These are phyloP conservation scores for Monomorium pharaonis DNA, from an alignment of 1,140 invertebrate genomes.

Conservation along the genomic window DNA sequence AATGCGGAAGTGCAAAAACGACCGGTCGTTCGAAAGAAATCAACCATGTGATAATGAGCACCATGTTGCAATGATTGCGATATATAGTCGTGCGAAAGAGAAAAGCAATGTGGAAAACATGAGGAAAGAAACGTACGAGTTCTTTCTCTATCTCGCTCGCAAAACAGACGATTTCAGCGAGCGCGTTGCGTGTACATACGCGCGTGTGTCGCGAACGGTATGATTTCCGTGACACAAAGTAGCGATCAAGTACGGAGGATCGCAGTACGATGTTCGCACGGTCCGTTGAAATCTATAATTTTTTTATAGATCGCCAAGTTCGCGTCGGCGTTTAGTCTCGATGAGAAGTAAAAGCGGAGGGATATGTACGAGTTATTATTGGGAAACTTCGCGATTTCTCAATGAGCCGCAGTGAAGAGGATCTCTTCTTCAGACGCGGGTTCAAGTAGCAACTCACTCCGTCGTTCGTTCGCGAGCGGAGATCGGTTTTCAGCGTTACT, in stretches of 20 bases:
- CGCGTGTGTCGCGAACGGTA: background rate
- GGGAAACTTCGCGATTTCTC: background rate
- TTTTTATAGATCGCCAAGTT: background rate
- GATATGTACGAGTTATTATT: background rate
- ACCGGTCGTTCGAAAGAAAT: background rate
- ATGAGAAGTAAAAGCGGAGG: constrained; percentile 1
- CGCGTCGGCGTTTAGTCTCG: background rate
- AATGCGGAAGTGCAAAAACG: constrained; percentile 15
- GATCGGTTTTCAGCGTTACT: background rate
- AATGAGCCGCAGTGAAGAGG: background rate
- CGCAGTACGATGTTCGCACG: background rate
- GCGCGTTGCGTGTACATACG: background rate
- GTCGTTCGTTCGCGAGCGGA: background rate
- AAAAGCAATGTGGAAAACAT: background rate
- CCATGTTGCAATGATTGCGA: background rate
- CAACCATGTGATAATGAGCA: background rate
- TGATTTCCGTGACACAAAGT: background rate
- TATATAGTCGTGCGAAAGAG: background rate
- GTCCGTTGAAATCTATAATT: background rate
- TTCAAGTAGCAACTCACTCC: background rate
- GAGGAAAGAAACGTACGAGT: background rate
- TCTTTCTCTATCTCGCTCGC: background rate
- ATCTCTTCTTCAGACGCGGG: background rate
- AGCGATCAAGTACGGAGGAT: background rate
- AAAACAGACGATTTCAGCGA: background rate